Evolutionary conservation across 2,113 vertebrate genomes (phyloP).

Genomic region (Oenanthe oenanthe): DNA sequence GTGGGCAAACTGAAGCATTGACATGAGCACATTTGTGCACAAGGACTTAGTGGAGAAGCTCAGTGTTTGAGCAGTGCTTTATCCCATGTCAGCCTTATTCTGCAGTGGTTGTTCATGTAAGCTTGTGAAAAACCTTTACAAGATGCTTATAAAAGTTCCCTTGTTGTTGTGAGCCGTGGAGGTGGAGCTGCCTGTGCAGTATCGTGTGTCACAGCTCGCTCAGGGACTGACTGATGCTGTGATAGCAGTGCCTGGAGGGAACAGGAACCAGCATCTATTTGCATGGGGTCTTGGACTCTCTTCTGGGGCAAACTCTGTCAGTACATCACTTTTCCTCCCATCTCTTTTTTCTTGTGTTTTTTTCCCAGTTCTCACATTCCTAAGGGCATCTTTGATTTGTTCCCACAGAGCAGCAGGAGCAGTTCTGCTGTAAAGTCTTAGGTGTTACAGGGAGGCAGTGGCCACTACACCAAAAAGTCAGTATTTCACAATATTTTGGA

Average conservation of each 20-base stretch:
- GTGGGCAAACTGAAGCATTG: background rate
- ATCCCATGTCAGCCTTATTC: background rate
- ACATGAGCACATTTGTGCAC: fast-evolving
- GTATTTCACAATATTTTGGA: background rate
- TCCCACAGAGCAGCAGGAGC: background rate
- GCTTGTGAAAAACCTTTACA: background rate
- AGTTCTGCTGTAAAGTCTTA: background rate
- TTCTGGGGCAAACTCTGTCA: background rate
- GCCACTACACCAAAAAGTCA: background rate
- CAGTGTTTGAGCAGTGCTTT: background rate
- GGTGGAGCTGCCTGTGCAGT: background rate
- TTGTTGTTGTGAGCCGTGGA: background rate
- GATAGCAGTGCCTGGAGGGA: background rate
- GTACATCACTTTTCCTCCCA: background rate
- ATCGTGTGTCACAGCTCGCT: fast-evolving
- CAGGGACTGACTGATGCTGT: background rate
- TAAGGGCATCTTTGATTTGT: background rate
- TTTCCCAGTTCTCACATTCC: background rate
- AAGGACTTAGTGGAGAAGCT: background rate
- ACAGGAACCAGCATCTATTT: background rate
- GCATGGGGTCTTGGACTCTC: background rate
- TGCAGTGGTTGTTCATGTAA: background rate
- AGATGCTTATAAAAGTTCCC: fast-evolving
- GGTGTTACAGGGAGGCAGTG: background rate
- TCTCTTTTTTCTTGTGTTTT: background rate